Conservation (phyloP, 2,888 invertebrate genomes). For the Coenonympha arcania region DNA sequence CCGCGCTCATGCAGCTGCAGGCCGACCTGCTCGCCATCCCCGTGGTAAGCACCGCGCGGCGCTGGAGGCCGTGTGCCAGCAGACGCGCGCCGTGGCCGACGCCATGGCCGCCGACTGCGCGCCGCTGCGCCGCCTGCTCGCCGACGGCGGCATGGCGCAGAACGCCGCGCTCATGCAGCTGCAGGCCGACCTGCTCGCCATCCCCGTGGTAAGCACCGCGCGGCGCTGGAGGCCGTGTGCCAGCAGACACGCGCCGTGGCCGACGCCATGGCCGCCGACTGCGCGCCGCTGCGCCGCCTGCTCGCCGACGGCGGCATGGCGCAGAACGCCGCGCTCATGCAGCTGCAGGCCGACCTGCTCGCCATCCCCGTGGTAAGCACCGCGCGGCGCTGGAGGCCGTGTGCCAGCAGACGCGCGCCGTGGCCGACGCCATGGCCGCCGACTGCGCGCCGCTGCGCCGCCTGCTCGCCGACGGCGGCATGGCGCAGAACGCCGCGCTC, state of each 20-base stretch:
- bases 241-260: slow-evolving; percentile 92
- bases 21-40: slow-evolving; percentile 92
- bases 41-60: slow-evolving; percentile 90
- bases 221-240: slow-evolving; percentile 95
- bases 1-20: slow-evolving; percentile 91
- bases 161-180: slow-evolving; percentile 92
- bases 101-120: slow-evolving; percentile 89
- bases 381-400: slow-evolving; percentile 96
- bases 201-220: slow-evolving; percentile 88
- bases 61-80: slow-evolving; percentile 96
- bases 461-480: slow-evolving; percentile 93
- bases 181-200: slow-evolving; percentile 92
- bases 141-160: slow-evolving; percentile 95
- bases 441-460: slow-evolving; percentile 84
- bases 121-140: slow-evolving; percentile 81
- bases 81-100: slow-evolving; percentile 87
- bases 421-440: slow-evolving; percentile 85
- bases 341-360: slow-evolving; percentile 92
- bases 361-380: slow-evolving; percentile 89
- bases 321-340: slow-evolving; percentile 88
- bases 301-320: slow-evolving; percentile 97
- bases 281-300: slow-evolving; percentile 80
- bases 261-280: slow-evolving; percentile 87
- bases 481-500: slow-evolving; percentile 87
- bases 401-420: slow-evolving; percentile 91